These are phyloP conservation scores for Megaceryle alcyon DNA, from an alignment of 2,797 vertebrate genomes.

Conservation along the genomic window DNA sequence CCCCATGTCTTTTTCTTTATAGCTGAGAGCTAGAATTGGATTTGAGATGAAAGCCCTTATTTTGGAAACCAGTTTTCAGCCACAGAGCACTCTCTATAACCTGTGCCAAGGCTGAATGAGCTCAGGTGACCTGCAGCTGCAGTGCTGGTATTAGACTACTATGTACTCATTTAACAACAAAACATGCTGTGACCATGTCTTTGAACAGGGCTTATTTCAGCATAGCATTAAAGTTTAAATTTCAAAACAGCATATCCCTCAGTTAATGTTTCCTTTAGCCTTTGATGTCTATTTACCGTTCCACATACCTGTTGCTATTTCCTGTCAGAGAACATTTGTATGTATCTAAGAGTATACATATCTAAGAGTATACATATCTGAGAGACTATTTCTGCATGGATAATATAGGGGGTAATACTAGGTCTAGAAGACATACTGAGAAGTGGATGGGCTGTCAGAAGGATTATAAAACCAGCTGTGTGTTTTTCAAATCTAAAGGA, in stretches of 20 bases:
- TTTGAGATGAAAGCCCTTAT: not conserved
- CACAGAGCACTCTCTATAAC: not conserved
- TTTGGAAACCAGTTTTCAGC: not conserved
- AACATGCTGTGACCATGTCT: not conserved
- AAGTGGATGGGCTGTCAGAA: conserved; percentile 13
- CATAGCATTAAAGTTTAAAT: not conserved
- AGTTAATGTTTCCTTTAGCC: not conserved
- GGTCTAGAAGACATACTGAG: conserved; percentile 28
- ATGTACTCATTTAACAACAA: not conserved
- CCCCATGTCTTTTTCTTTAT: not conserved
- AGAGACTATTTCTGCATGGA: conserved; percentile 7
- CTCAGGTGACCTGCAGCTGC: not conserved
- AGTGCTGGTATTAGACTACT: not conserved
- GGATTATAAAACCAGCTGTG: conserved; percentile 37
- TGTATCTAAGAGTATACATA: not conserved
- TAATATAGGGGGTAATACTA: conserved; percentile 50
- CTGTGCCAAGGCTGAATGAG: not conserved
- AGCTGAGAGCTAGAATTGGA: not conserved
- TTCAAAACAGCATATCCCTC: conserved; percentile 13
- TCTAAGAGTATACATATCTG: not conserved
- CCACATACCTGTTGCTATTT: conserved; percentile 49
- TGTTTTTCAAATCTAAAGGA: conserved; percentile 38
- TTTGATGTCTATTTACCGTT: conserved; percentile 29
- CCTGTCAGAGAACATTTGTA: conserved; percentile 5
- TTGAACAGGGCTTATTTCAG: conserved; percentile 12